Base-by-base conservation (phyloP, 2,888 invertebrate genomes). In the Pseudococcus viburni region DNA sequence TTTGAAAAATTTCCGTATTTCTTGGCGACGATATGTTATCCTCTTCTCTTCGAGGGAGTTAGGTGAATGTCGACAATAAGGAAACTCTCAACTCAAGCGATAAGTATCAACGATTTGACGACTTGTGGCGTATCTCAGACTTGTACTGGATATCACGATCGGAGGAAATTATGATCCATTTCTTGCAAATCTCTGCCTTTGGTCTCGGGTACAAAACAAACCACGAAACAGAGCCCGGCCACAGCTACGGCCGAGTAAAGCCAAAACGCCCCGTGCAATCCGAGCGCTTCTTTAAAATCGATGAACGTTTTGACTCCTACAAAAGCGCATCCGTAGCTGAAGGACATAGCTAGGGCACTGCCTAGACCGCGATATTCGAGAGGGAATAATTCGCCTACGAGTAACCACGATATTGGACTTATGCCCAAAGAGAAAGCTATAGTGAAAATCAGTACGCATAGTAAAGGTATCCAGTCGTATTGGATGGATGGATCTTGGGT, bases 111-210 rank as follows among this genome's bases (percentile, higher is more conserved):
- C 22, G 12, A 64, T 64, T 64, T 64, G 22, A 64, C 22, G 64
- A 64, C 64, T 64, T 22, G 6, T 1, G 22, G 64, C 64, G 22
- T 22, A 64, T 55, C 55, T 2, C 26, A 3, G 26, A 33, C n/a
- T 0, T 55, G 6, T 33, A n/a, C n/a, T n/a, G n/a, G 64, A 64
- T 64, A 59, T 84, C 26, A 88, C 84, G 68, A 42, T 84, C 64
- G 11, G n/a, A 84, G 84, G n/a, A 84, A 86, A 51, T 68, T 88
- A 46, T 77, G 85, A 91, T 96, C 95, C 94, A 97, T 97, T 92
- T 97, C 97, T 91, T 96, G 96, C 90, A 98, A 93, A 91, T 97
- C 96, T 90, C 95, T 95, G 0, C 97, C 97, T 91, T 96, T 97
- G 6, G 98, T 98, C 92, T 98, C 97, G 0, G 97, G 97, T 11